Evolutionary conservation across 2,888 invertebrate species (phyloP), one percentile per base, ranked within the genome.

Genomic region (Drosophila nr. perissopoda): DNA sequence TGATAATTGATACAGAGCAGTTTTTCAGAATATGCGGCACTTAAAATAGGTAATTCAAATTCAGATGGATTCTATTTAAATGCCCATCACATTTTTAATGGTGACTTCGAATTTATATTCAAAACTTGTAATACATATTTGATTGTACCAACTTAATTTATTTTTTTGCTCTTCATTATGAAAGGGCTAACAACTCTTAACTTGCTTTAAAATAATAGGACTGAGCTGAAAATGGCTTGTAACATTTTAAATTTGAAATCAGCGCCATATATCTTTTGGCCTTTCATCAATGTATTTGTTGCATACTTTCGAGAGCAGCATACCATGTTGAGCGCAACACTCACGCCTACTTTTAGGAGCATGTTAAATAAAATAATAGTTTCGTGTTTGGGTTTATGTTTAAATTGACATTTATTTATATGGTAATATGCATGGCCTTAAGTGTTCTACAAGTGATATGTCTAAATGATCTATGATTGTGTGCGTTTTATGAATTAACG

Each of bases 391-490:
- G 1, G n/a, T 36, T n/a, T 59, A 62, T 72, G 11, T 57, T 74
- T 71, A 52, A 71, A 61, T 71, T 61, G 48, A 58, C 42, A 38
- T 78, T 78, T 78, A 78, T 75, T 73, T 63, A 59, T 29, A 62
- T 76, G 36, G 45, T 76, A 68, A 68, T 72, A 65, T 77, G 73
- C 67, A 61, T 76, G 69, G 29, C 69, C 73, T 80, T 83, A 87
- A 68, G 34, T 38, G 49, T 58, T 67, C 52, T 70, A 62, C 53
- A 60, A 49, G 40, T 53, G 61, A 63, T 84, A 83, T 59, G 54
- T 49, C 70, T 82, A 83, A 87, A 76, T 83, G 82, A 59, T 71
- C 82, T 87, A 87, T 70, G 72, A 69, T 70, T 68, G 75, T 58
- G 67, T 76, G 78, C 56, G 59, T 65, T 56, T 58, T 51, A 34